Conservation (phyloP, 2,113 vertebrate species). For the Blennius ocellaris region DNA sequence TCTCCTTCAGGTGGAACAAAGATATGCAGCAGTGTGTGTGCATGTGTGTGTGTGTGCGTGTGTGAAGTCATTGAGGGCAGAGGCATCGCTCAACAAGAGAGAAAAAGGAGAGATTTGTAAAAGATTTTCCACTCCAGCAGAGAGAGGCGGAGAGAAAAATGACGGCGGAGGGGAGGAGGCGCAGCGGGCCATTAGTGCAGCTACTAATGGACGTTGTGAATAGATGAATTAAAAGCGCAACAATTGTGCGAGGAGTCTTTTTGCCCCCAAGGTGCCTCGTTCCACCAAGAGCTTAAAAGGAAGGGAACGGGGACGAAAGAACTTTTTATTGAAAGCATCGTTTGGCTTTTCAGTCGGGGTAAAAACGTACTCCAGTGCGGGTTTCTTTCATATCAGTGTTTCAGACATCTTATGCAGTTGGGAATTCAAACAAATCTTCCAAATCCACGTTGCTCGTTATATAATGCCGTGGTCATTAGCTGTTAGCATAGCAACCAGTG, state of each 20-base stretch:
- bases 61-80: constrained; percentile 22
- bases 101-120: constrained; percentile 50
- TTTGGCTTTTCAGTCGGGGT: not conserved
- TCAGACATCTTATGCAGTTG: too few species aligned
- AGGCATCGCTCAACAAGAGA: constrained; percentile 24
- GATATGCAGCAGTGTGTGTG: constrained; percentile 53
- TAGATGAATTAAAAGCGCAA: constrained; percentile 61
- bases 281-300: constrained; percentile 13
- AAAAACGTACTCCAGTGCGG: constrained; percentile 7
- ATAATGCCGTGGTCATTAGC: too few species aligned
- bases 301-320: not conserved
- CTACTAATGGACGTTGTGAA: constrained; percentile 64
- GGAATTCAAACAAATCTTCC: too few species aligned
- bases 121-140: constrained; percentile 65
- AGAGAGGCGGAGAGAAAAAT: constrained; percentile 47
- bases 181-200: constrained; percentile 64
- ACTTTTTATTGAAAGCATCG: constrained; percentile 19
- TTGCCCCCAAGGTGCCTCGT: constrained; percentile 55
- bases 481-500: too few species aligned
- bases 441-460: too few species aligned
- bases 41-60: not conserved
- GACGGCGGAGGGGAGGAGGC: constrained; percentile 29
- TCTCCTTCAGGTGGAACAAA: constrained; percentile 69
- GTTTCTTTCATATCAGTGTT: not conserved
- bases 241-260: constrained; percentile 52